Percentiles rank a stretch among this genome's conserved stretches.
phyloP scores from a whole-genome alignment of 2,888 invertebrate species.

The Sisyra terminalis region DNA sequence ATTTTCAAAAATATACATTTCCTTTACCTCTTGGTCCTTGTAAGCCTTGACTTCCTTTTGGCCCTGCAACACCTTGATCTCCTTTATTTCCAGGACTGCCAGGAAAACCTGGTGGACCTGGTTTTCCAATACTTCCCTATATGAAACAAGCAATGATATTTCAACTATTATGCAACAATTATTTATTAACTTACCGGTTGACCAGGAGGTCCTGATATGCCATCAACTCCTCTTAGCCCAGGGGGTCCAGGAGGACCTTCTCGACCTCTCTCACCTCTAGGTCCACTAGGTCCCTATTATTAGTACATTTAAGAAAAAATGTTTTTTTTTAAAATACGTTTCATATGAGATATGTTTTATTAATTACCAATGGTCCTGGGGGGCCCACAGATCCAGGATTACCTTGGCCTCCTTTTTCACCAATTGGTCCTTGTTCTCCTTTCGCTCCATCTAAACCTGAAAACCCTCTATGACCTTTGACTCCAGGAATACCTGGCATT shows the following conservation, averaged over 20 bases:
- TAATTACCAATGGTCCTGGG: constrained; percentile 43
- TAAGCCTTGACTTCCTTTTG: constrained; percentile 66
- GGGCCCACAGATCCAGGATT: constrained; percentile 50
- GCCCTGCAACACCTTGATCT: constrained; percentile 54
- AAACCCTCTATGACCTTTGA: constrained; percentile 71
- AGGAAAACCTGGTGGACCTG: constrained; percentile 72
- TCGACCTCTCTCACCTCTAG: constrained; percentile 68
- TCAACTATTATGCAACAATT: constrained; percentile 10
- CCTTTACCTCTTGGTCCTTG: constrained; percentile 54
- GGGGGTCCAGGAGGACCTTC: constrained; percentile 67
- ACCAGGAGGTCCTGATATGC: constrained; percentile 62
- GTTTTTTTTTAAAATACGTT: neutral
- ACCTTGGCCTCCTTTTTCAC: constrained; percentile 61
- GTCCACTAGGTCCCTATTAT: constrained; percentile 54
- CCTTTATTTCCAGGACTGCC: constrained; percentile 70
- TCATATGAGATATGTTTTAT: constrained; percentile 14
- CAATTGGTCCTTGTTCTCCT: constrained; percentile 58
- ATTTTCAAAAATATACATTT: constrained; percentile 1
- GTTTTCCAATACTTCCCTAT: constrained; percentile 63
- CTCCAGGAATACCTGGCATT: constrained; percentile 63
- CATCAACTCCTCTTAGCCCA: constrained; percentile 65
- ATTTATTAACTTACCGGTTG: constrained; percentile 37
- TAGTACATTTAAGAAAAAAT: constrained; percentile 3
- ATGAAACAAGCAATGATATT: constrained; percentile 3
- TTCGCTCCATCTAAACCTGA: constrained; percentile 65